phyloP scores from a whole-genome alignment of 1,140 invertebrate genomes.

The Ostrea edulis region DNA sequence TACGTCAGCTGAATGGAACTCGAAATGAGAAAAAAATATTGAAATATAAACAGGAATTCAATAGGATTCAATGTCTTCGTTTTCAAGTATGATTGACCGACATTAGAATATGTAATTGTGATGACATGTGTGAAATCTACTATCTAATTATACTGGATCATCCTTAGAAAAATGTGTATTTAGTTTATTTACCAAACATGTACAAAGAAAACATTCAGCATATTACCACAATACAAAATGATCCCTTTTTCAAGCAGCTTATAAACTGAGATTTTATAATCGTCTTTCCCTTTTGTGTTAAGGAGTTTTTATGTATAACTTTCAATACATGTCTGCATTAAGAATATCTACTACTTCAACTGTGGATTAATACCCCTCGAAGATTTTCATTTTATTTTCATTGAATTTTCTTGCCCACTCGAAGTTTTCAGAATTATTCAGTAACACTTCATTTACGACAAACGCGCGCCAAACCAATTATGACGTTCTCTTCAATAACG shows the following conservation, averaged over 20 bases:
- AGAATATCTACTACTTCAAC: neutral
- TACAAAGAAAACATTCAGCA: neutral
- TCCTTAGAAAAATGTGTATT: slow-evolving; percentile 6
- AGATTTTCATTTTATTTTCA: slow-evolving; percentile 30
- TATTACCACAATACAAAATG: neutral
- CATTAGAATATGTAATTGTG: neutral
- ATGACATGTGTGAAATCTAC: neutral
- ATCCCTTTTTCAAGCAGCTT: slow-evolving; percentile 1
- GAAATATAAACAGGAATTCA: neutral
- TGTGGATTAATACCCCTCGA: slow-evolving; percentile 1
- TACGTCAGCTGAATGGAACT: neutral
- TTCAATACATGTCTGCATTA: neutral
- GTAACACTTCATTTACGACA: neutral
- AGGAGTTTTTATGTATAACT: neutral
- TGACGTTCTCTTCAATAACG: neutral
- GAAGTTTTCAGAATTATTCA: neutral
- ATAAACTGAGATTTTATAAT: slow-evolving; percentile 40
- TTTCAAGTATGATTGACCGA: neutral
- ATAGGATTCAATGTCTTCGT: neutral
- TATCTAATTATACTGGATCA: neutral
- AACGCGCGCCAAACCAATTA: neutral
- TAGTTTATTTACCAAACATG: neutral
- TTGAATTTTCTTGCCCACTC: slow-evolving; percentile 2
- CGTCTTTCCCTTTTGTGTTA: slow-evolving; percentile 14
- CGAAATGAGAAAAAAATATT: neutral